Conservation (phyloP, 2,888 invertebrate genomes). For the Itoplectis maculator region DNA sequence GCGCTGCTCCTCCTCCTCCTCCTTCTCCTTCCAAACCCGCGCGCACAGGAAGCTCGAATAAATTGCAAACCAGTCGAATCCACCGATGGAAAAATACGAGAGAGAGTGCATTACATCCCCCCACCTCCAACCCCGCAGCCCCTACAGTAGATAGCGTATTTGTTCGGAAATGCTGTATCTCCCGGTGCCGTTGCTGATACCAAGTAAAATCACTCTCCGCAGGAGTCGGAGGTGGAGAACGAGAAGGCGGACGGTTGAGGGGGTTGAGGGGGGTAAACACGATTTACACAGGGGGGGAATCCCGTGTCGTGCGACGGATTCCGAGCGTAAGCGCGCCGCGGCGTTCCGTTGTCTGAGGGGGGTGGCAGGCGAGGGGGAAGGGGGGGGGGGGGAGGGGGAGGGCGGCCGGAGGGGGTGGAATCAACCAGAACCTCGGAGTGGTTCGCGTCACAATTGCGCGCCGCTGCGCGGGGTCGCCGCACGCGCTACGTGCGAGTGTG, state of each 20-base stretch:
- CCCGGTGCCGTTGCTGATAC: slow-evolving; percentile 25
- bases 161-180: slow-evolving; percentile 1
- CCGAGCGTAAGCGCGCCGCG: slow-evolving; percentile 31
- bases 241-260: slow-evolving; percentile 38
- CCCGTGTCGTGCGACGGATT: slow-evolving; percentile 40
- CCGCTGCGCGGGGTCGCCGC: slow-evolving; percentile 2
- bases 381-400: slow-evolving; percentile 40
- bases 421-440: slow-evolving; percentile 39
- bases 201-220: slow-evolving; percentile 74
- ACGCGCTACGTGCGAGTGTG: neutral
- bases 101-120: slow-evolving; percentile 3
- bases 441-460: slow-evolving; percentile 35
- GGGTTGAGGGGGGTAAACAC: slow-evolving; percentile 77
- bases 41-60: neutral
- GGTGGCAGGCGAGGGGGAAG: slow-evolving; percentile 23
- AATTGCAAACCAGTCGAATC: slow-evolving; percentile 4
- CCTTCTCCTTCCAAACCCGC: no score
- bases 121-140: no score
- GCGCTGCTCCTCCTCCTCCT: neutral
- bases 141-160: slow-evolving; percentile 28
- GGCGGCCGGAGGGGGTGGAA: slow-evolving; percentile 15
- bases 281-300: slow-evolving; percentile 80
- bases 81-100: slow-evolving; percentile 35
- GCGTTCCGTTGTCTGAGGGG: slow-evolving; percentile 40
- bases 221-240: no score